Base-by-base conservation (phyloP, 2,888 invertebrate species). In the Meandrusa payeni region DNA sequence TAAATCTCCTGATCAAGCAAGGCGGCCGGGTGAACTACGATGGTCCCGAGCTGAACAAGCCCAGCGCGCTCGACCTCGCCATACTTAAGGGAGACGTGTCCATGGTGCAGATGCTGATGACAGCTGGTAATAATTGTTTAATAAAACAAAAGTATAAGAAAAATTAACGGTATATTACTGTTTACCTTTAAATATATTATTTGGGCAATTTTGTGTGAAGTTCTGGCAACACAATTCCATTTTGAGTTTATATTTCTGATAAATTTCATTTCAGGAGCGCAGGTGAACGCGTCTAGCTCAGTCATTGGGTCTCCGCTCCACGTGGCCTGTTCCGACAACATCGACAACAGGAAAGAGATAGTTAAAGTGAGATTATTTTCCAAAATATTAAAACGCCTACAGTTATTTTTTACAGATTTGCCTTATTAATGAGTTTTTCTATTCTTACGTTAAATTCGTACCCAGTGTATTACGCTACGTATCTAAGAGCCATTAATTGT, bases 31-130 rank as follows among this genome's bases (percentile, higher is more conserved):
- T 95, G 2, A 92, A 92, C 67, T 92, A 91, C 65, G 88, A 88
- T 20, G 85, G 87, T 26, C 88, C 83, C 0, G 91, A 92, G 45
- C 70, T 92, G 22, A 91, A 91, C 43, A 93, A 93, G 64, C 94
- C 94, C 0, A 93, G 94, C 37, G 94, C 96, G 0, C 79, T 97
- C 27, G 96, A 97, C 73, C 88, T 96, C 51, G 95, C 97, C 0
- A 94, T 97, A 38, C 74, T 96, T 41, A 93, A 94, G 71, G 95
- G 95, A 6, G 95, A 95, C 60, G 91, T 93, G 0, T 78, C 89
- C 2, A 91, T 95, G 68, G 91, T 95, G 4, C 89, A 91, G 50
- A 86, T 93, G 76, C 88, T 95, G n/a, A 76, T 95, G 5, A 72
- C 87, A 57, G 91, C 92, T 61, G 94, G 94, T 93, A 69, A 74